Evolutionary conservation across 1,140 invertebrate species (phyloP), one percentile per base, ranked within the genome.

Genomic region (Drosophila insularis): DNA sequence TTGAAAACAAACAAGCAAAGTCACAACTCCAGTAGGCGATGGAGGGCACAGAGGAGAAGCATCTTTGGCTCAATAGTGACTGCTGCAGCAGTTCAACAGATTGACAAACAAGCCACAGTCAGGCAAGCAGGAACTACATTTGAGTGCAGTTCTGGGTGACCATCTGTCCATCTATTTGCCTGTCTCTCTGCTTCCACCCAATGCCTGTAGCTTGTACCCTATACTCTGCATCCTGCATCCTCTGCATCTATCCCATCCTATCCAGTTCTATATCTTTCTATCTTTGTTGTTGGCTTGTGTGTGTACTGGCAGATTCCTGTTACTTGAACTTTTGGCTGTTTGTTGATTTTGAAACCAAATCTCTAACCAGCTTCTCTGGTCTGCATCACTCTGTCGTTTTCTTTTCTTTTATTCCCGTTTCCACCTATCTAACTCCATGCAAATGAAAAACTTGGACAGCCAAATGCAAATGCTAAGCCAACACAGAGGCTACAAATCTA

Each of bases 71-170:
- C 43, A 50, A 50, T 21, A 21, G 43, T 50, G 65, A 79, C 65
- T 58, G 66, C 56, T 62, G 14, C 37, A 17, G 53, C 76, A 71
- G 77, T 76, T 81, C 73, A 82, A 84, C 84, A 87, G 84, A 87
- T 87, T 87, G 84, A 87, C 84, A 87, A 87, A 87, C 84, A 87
- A 87, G 84, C 84, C 84, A 58, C 84, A 87, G 76, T 69, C 84
- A 87, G 76, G 73, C 77, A 80, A 79, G 84, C 84, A 87, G 84
- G 67, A 86, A 86, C 79, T 71, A 79, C 79, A 82, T 73, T 79
- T 81, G 71, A 77, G 69, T 68, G 68, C 59, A 77, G 65, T 77
- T 58, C 40, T 50, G 64, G 31, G 43, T 63, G 46, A 60, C 37
- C 43, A 55, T 60, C 54, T 23, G 32, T 53, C 39, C 60, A 23